A percentile compares a stretch with the other conserved stretches of the same genome.
These are phyloP conservation scores for Leptura quadrifasciata DNA, from an alignment of 2,888 invertebrate genomes.

Conservation along the genomic window DNA sequence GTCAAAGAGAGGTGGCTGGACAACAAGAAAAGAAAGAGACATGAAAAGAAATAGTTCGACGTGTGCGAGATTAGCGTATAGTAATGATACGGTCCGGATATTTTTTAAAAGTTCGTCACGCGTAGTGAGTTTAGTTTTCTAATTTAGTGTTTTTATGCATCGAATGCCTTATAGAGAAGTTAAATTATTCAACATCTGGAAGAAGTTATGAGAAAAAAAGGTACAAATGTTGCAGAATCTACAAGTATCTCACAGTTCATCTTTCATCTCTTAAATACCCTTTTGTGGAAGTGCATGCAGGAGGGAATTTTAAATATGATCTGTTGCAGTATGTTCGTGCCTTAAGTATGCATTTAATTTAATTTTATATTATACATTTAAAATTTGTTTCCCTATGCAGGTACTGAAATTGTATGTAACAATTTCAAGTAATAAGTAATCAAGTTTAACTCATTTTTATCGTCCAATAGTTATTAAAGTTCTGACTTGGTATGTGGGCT, in stretches of 20 bases:
- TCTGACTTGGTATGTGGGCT: neutral
- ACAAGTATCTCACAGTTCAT: conserved; percentile 32
- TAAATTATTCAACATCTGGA: neutral
- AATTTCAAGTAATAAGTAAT: neutral
- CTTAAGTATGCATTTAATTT: too few species aligned
- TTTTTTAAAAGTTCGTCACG: conserved; percentile 39
- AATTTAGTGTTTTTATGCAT: conserved; percentile 31
- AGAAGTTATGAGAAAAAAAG: conserved; percentile 54
- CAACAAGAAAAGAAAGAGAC: conserved; percentile 47
- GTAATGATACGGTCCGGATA: conserved; percentile 35
- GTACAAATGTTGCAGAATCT: conserved; percentile 41
- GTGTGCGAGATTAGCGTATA: conserved; percentile 52
- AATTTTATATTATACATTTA: neutral
- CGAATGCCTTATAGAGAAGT: conserved; percentile 24
- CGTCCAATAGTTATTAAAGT: neutral
- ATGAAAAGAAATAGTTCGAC: conserved; percentile 54
- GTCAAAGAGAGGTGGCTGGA: conserved; percentile 51
- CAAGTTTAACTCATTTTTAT: neutral
- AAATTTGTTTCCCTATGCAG: neutral
- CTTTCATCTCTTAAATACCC: conserved; percentile 30
- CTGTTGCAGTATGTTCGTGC: neutral
- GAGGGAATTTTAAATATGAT: conserved; percentile 33
- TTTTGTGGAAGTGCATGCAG: conserved; percentile 28
- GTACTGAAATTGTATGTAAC: too few species aligned
- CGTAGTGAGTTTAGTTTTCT: conserved; percentile 34